These are phyloP conservation scores for Picathartes gymnocephalus DNA, from an alignment of 2,113 vertebrate species.

Conservation along the genomic window DNA sequence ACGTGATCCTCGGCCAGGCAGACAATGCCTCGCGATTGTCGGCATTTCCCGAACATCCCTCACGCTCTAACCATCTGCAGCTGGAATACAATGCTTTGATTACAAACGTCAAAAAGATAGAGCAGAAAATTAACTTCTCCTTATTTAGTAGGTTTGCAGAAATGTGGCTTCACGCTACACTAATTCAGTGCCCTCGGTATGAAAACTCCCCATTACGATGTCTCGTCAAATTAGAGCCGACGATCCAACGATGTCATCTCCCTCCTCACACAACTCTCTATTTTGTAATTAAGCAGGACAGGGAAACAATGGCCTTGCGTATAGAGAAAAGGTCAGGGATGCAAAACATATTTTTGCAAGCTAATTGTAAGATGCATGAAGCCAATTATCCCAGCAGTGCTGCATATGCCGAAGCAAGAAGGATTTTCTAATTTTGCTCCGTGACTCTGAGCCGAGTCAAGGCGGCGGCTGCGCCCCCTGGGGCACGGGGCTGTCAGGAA, in stretches of 20 bases:
- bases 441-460: not conserved
- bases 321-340: constrained; percentile 57
- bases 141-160: constrained; percentile 61
- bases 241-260: constrained; percentile 31
- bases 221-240: constrained; percentile 61
- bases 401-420: not conserved
- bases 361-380: constrained; percentile 61
- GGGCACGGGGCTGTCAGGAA: not conserved
- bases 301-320: constrained; percentile 50
- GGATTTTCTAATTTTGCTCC: not conserved
- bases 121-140: constrained; percentile 74
- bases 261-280: constrained; percentile 1
- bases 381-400: constrained; percentile 52
- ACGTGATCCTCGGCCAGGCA: not conserved
- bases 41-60: constrained; percentile 37
- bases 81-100: constrained; percentile 61
- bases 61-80: constrained; percentile 56
- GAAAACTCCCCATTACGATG: constrained; percentile 57
- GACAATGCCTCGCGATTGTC: constrained; percentile 22
- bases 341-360: constrained; percentile 39
- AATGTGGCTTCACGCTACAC: constrained; percentile 47
- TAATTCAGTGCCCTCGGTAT: constrained; percentile 63
- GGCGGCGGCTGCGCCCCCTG: not conserved
- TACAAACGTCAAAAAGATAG: constrained; percentile 69
- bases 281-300: constrained; percentile 58